Evolutionary conservation across 2,888 invertebrate species (phyloP), one percentile per base, ranked within the genome.

Genomic region (Cataglyphis albicans): DNA sequence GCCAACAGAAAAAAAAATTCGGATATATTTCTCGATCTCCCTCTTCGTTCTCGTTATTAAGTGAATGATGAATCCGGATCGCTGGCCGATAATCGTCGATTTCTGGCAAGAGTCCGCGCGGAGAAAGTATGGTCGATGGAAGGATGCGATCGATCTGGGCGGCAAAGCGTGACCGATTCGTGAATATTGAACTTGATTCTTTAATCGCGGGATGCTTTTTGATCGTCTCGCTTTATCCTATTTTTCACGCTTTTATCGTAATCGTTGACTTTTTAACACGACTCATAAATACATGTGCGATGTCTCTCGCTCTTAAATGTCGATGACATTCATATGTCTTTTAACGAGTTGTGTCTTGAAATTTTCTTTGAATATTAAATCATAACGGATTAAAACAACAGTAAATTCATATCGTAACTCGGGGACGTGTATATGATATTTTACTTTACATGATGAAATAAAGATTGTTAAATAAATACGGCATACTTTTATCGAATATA

Each of bases 51-150:
- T 83, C 63, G 73, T 84, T 84, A 89, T 86, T 87, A 90, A 84
- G 82, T 84, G 81, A 86, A 86, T 83, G 81, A 88, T 59, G 67
- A 85, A 82, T 81, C 81, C 32, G 65, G 81, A 82, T 32, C 68
- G 81, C 59, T 35, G 73, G 21, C 18, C 59, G 41, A 75, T 48
- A 48, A 85, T 15, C n/a, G 81, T 52, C 63, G 70, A 86, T 84
- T 82, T 87, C 88, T 70, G 87, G 82, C 82, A 72, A 83, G 61
- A 25, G 67, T 72, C 25, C 81, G 82, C 82, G 86, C 83, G 86
- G 90, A 82, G 87, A 91, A 91, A 89, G 88, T 88, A 89, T 87
- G 89, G 87, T 88, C 85, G 86, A 91, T 84, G 87, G 74, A 91
- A 83, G 82, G 80, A 86, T 86, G 78, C 76, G 88, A 86, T 83